These are phyloP conservation scores for Limnothrissa miodon DNA, from an alignment of 2,113 vertebrate species.

Conservation along the genomic window DNA sequence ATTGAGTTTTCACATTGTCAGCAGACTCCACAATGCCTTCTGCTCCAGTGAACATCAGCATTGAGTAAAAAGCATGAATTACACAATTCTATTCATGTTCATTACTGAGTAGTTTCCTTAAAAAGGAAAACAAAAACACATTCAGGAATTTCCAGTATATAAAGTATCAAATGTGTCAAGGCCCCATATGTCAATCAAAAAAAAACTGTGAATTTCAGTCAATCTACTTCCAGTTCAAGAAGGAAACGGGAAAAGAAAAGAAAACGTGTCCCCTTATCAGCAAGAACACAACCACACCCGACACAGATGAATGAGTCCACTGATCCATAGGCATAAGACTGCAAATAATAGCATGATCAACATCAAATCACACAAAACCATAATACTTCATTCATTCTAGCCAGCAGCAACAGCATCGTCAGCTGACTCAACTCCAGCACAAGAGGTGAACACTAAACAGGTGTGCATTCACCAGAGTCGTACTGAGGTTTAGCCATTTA, in stretches of 20 bases:
- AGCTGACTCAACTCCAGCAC: background rate
- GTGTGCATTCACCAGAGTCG: background rate
- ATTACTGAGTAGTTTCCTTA: background rate
- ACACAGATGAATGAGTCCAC: background rate
- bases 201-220: slow-evolving; percentile 18
- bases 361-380: background rate
- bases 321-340: background rate
- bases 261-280: background rate
- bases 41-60: slow-evolving; percentile 22
- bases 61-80: slow-evolving; percentile 18
- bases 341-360: background rate
- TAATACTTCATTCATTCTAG: background rate
- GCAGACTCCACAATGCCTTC: slow-evolving; percentile 26
- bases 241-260: background rate
- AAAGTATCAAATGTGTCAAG: slow-evolving; percentile 35
- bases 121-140: slow-evolving; percentile 28
- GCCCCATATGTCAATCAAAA: slow-evolving; percentile 21
- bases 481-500: background rate
- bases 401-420: background rate
- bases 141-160: slow-evolving; percentile 38
- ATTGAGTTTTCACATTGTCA: slow-evolving; percentile 33
- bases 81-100: slow-evolving; percentile 27
- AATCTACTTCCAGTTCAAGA: slow-evolving; percentile 18
- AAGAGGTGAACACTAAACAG: background rate
- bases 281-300: background rate